Evolutionary conservation across 2,797 vertebrate species (phyloP), one percentile per base, ranked within the genome.

Genomic region (Gobio occitaniae): DNA sequence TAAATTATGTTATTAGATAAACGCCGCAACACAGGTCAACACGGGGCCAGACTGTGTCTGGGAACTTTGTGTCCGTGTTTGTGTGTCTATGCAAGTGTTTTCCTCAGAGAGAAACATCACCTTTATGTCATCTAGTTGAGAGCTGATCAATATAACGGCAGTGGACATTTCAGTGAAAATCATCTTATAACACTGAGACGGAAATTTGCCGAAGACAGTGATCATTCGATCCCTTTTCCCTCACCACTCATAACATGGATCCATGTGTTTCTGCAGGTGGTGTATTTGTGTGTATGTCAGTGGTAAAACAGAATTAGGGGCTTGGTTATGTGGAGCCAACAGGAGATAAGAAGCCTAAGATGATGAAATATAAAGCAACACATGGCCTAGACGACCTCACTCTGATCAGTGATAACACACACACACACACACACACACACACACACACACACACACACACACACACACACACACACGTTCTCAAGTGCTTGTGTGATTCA

Each of bases 331-430:
- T 93, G 93, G 81, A 94, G 93, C 92, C 92, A 94, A 93, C 91
- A 92, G 91, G 87, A 94, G 94, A 95, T 95, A 94, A 95, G 93
- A 87, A 90, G 87, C 88, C 84, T 85, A 84, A 92, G 92, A 94
- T 95, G 95, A 95, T 95, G 95, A 95, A 95, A 95, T 93, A 93
- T 92, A 93, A 94, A 94, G 94, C 94, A 95, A 94, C 94, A 94
- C 92, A 94, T 93, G 93, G 94, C 93, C 94, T 92, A 91, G 93
- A 93, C 91, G 93, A 92, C 84, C 89, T 87, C 80, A 68, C 80
- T 88, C 90, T 94, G 94, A 95, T 94, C 89, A 90, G 86, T 91
- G 94, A 95, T 95, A 94, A 93, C 78, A 88, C 90, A 88, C 89
- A 90, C 91, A 85, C 77, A 82, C 80, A 54, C 76, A 83, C 86